Conservation (phyloP, 2,888 invertebrate species). For the Trypoxylon attenuatum region DNA sequence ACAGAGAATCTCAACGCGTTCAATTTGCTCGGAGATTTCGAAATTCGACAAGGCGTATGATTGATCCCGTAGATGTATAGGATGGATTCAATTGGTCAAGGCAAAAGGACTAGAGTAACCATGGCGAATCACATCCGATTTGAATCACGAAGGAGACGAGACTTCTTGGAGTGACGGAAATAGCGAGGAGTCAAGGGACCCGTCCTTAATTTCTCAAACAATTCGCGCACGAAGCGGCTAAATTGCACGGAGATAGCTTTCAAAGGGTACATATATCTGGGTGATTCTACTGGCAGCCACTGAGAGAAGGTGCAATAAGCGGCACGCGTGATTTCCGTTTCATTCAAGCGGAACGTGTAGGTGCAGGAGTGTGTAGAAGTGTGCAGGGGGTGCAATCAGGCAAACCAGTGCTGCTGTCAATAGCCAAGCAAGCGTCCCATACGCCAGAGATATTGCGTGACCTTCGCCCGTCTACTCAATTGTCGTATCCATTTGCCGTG, state of each 20-base stretch:
- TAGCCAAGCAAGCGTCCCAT: conserved; percentile 22
- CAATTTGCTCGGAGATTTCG: too few relatives aligned
- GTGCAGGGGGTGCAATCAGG: conserved; percentile 27
- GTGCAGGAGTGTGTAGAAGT: too few relatives aligned
- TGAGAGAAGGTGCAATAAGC: conserved; percentile 15
- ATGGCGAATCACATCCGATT: background rate
- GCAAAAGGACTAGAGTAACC: too few relatives aligned
- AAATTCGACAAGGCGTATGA: too few relatives aligned
- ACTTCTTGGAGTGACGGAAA: background rate
- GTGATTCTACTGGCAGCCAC: background rate
- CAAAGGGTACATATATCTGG: background rate
- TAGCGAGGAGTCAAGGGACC: too few relatives aligned
- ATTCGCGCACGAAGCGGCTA: background rate
- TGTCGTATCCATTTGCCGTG: conserved; percentile 33
- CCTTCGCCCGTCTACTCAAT: conserved; percentile 35
- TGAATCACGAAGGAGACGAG: background rate
- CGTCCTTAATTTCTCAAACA: background rate
- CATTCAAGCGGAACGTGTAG: conserved; percentile 11
- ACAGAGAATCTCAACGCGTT: too few relatives aligned
- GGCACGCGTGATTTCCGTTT: conserved; percentile 29
- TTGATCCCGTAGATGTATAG: too few relatives aligned
- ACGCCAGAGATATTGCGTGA: conserved; percentile 42
- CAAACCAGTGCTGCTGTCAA: conserved; percentile 25
- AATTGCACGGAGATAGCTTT: background rate
- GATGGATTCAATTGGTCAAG: too few relatives aligned